These are phyloP conservation scores for Hipparchia sbordonii DNA, from an alignment of 2,888 invertebrate genomes.

Conservation along the genomic window DNA sequence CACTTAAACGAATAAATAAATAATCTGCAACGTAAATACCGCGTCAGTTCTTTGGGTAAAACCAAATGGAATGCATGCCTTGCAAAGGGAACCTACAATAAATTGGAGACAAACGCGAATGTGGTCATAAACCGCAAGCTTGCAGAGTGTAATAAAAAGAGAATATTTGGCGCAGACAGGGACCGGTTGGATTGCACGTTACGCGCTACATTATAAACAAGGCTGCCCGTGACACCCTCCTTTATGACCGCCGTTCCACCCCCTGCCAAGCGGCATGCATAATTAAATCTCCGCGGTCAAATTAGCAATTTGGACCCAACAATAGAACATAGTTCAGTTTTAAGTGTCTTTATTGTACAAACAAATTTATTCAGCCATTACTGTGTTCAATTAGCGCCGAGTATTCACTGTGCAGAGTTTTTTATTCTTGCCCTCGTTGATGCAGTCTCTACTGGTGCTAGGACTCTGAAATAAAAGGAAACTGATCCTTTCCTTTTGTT, in stretches of 20 bases:
- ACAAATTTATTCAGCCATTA: slow-evolving; percentile 76
- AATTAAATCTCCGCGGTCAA: slow-evolving; percentile 82
- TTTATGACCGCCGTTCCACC: slow-evolving; percentile 58
- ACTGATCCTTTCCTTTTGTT: neutral
- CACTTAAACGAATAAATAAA: too few relatives aligned
- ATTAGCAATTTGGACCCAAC: slow-evolving; percentile 75
- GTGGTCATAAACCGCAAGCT: slow-evolving; percentile 71
- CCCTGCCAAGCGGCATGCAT: slow-evolving; percentile 74
- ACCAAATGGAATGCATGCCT: too few relatives aligned
- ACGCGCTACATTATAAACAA: slow-evolving; percentile 81
- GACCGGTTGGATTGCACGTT: slow-evolving; percentile 73
- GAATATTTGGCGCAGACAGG: slow-evolving; percentile 69
- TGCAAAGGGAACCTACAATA: slow-evolving; percentile 37
- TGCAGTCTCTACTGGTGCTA: slow-evolving; percentile 26
- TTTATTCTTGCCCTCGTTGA: slow-evolving; percentile 55
- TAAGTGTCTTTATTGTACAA: slow-evolving; percentile 75
- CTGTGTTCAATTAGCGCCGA: slow-evolving; percentile 66
- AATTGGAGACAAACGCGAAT: slow-evolving; percentile 58
- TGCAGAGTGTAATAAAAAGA: slow-evolving; percentile 77
- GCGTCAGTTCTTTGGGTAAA: neutral
- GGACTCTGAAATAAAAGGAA: slow-evolving; percentile 8
- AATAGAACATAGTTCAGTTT: slow-evolving; percentile 77
- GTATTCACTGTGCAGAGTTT: slow-evolving; percentile 57
- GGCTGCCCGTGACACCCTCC: slow-evolving; percentile 75
- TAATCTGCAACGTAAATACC: too few relatives aligned